phyloP scores from a whole-genome alignment of 1,140 invertebrate species.

The Trichomalopsis sarcophagae region DNA sequence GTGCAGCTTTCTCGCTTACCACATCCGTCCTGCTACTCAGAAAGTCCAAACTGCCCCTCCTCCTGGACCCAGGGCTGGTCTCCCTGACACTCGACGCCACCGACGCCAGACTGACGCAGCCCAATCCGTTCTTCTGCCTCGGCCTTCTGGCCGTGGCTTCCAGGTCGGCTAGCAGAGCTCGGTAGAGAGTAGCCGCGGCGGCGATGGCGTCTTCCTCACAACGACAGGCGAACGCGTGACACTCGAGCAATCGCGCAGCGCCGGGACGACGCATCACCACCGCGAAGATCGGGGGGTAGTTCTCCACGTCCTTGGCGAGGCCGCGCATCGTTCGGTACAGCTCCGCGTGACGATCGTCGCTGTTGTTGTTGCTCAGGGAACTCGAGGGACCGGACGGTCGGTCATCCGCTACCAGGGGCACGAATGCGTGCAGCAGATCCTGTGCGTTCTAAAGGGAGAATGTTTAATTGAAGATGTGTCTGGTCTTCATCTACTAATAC shows the following conservation, averaged over 20 bases:
- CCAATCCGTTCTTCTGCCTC: constrained; percentile 82
- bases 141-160: constrained; percentile 75
- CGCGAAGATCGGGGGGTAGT: constrained; percentile 91
- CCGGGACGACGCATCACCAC: constrained; percentile 91
- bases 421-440: constrained; percentile 81
- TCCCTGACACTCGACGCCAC: constrained; percentile 70
- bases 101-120: constrained; percentile 80
- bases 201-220: constrained; percentile 91
- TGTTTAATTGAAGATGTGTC: background rate
- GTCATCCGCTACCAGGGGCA: constrained; percentile 88
- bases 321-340: constrained; percentile 71
- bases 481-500: no score
- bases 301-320: constrained; percentile 65
- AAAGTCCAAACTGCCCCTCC: background rate
- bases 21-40: background rate
- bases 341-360: constrained; percentile 70
- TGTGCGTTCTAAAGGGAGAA: constrained; percentile 52
- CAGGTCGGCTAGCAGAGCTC: constrained; percentile 88
- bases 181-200: constrained; percentile 91
- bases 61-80: background rate
- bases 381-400: constrained; percentile 34
- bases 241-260: constrained; percentile 86
- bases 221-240: constrained; percentile 92
- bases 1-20: background rate
- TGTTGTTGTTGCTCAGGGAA: constrained; percentile 41